These are phyloP conservation scores for Coptodon rendalli DNA, from an alignment of 2,113 vertebrate genomes.

Conservation along the genomic window DNA sequence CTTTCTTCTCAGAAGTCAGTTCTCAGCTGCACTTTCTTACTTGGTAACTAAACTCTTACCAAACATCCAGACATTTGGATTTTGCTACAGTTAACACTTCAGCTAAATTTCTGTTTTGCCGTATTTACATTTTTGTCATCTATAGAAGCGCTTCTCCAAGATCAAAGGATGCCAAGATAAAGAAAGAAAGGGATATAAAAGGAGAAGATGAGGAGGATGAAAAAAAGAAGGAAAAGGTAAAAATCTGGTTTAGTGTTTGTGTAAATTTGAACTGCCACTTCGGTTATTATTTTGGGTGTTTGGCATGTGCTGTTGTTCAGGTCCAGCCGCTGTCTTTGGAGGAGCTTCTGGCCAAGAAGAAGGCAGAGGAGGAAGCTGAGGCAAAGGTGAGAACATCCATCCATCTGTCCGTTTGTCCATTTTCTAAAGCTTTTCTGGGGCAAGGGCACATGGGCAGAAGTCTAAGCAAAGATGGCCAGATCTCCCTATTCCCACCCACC, in stretches of 20 bases:
- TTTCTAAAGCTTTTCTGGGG: background rate
- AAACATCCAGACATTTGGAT: background rate
- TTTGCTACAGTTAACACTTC: background rate
- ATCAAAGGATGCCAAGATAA: conserved; percentile 81
- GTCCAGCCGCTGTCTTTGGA: conserved; percentile 90
- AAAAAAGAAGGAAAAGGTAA: conserved; percentile 84
- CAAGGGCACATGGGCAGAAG: background rate
- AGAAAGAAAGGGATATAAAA: conserved; percentile 83
- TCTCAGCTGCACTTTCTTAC: background rate
- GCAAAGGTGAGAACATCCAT: conserved; percentile 78
- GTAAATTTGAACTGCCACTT: background rate
- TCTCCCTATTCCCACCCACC: background rate
- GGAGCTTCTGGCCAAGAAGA: conserved; percentile 95
- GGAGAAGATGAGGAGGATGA: conserved; percentile 87
- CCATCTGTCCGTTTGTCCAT: background rate
- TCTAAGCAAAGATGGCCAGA: background rate
- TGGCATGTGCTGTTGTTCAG: conserved; percentile 52
- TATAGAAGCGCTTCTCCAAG: conserved; percentile 81
- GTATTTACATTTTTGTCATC: background rate
- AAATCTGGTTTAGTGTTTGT: background rate
- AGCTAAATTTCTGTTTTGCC: background rate
- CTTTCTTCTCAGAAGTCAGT: background rate
- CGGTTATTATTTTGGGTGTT: background rate
- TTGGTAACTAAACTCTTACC: background rate
- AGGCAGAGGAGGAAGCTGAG: conserved; percentile 94